Conservation (phyloP, 1,140 invertebrate genomes). For the Diachasma alloeum region DNA sequence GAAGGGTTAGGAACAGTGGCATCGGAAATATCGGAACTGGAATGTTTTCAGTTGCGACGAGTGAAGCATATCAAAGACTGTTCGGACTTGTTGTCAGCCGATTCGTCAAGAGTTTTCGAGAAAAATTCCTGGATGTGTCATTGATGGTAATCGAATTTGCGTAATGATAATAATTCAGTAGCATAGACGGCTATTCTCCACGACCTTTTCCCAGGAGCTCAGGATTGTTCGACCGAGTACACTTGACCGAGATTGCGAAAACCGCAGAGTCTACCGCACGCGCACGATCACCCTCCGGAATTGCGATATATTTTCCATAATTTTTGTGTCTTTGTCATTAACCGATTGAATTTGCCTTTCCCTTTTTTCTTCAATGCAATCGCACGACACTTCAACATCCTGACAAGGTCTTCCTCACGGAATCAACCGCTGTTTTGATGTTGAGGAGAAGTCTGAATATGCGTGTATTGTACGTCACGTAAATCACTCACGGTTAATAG, state of each 20-base stretch:
- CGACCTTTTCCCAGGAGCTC: constrained; percentile 16
- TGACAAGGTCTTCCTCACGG: constrained; percentile 11
- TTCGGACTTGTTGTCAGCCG: too few relatives aligned
- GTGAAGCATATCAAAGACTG: too few relatives aligned
- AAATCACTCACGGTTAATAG: constrained; percentile 24
- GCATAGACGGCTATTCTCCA: not conserved
- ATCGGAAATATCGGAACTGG: too few relatives aligned
- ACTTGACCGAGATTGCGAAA: constrained; percentile 26
- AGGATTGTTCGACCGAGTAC: constrained; percentile 1
- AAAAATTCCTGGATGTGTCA: too few relatives aligned
- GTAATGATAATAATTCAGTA: not conserved
- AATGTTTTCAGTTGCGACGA: too few relatives aligned
- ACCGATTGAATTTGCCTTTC: constrained; percentile 1
- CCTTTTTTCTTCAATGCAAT: not conserved
- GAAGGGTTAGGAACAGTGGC: too few relatives aligned
- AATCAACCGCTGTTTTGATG: not conserved
- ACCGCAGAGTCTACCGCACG: constrained; percentile 14
- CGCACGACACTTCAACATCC: not conserved
- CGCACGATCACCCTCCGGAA: constrained; percentile 4
- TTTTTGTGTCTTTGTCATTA: not conserved
- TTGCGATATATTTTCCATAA: constrained; percentile 16
- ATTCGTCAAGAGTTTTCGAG: too few relatives aligned
- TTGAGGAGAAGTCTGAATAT: not conserved
- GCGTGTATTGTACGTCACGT: constrained; percentile 14
- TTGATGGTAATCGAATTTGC: not conserved